Base-by-base conservation (phyloP, 2,797 vertebrate genomes). In the Delichon dasypus region DNA sequence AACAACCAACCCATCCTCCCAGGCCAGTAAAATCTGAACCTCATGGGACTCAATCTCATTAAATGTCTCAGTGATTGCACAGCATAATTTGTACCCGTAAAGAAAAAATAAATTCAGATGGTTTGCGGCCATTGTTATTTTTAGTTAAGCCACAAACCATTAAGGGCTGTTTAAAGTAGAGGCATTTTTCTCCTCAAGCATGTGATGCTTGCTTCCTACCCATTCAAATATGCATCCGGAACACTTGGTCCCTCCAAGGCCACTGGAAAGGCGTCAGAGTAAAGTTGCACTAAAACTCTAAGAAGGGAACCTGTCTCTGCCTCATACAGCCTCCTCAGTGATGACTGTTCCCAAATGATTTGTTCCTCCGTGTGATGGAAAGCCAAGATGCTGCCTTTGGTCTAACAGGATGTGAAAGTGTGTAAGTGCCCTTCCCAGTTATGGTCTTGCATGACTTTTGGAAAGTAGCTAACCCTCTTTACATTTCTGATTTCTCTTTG, bases 121-220 rank as follows among this genome's bases (percentile, higher is more conserved):
- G 8, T 93, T 91, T 94, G 81, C 72, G 92, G 61, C 18, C 47
- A 36, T 21, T 84, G 50, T 85, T 90, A 68, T 91, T 91, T 95
- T 95, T 95, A 92, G 57, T 89, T 78, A 94, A 85, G 44, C 84
- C 68, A 83, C 84, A 94, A 90, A 57, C 57, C 67, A 74, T 94
- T 94, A 89, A 91, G 80, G 87, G 16, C 34, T 85, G n/a, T 91
- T 94, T 74, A 66, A 92, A 92, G 44, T 51, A 82, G 26, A 20
- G 26, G 22, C 53, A 58, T 83, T 92, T 89, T 92, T 29, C 29
- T 78, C 4, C 75, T 87, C 54, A n/a, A 70, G 60, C 64, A 30
- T 55, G 42, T 84, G 58, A 79, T 85, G 19, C 61, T 90, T 62
- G 6, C 60, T 86, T 91, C 53, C 57, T 80, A 40, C 25, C 50